Evolutionary conservation across 2,888 invertebrate genomes (phyloP), one percentile per base, ranked within the genome.

Genomic region (Pheosia gnoma): DNA sequence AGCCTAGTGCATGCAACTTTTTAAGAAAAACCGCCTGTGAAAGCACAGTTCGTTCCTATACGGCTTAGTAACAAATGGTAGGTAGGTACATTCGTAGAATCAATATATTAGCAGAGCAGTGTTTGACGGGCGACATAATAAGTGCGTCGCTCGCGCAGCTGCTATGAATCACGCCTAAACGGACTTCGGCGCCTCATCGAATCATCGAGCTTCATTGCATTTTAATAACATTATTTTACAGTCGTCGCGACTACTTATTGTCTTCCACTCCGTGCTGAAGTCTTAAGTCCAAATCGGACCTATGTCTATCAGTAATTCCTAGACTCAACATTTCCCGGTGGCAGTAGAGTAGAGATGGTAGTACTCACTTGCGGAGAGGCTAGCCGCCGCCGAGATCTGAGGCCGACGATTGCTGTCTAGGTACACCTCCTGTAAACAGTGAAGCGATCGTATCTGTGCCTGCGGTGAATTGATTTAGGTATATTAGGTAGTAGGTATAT

Each of bases 351-450:
- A 8, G 4, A 5, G 11, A 10, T 11, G 47, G 67, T 75, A 95
- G 67, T 75, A 95, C 96, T 96, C 89, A 96, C 96, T 95, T 86
- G 96, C 96, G 79, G 96, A 94, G 70, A 96, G 93, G 71, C 96
- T 96, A 65, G 96, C 96, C 63, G 96, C 95, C 55, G 96, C 96
- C 65, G 95, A 95, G 58, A 95, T 88, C 79, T 94, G 95, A 59
- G 93, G 86, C 45, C 94, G 86, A 58, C 90, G 88, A 70, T 85
- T 81, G 68, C 82, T 81, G 70, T 90, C 85, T 82, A 91, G 68
- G 64, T 75, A 92, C 69, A 80, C 74, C 52, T 91, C 91, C 92
- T 92, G 91, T 59, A 91, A 89, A 37, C 41, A 61, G 65, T 62
- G 11, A 59, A 36, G 38, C 10, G 8, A 36, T 37, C 53, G 6